Base-by-base conservation (phyloP, 2,113 vertebrate genomes). In the Heterotilapia buettikoferi region DNA sequence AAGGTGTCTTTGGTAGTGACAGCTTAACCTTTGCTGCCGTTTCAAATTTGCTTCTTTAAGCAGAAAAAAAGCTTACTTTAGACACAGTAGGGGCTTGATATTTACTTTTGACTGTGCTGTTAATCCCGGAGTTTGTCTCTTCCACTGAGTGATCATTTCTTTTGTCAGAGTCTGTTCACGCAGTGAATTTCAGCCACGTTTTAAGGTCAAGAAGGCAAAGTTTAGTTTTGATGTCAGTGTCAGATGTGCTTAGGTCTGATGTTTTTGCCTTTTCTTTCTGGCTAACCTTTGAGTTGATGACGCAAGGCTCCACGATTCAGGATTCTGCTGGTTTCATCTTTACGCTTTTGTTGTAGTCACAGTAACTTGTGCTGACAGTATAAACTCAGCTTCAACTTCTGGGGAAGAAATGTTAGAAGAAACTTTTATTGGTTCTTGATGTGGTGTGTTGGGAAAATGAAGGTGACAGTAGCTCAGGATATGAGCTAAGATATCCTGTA, bases 181-280 rank as follows among this genome's bases (percentile, higher is more conserved):
- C 5, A 56, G 53, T 24, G 53, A 71, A 87, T 73, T 89, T 78
- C 54, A 84, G 81, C 88, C 78, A 56, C 8, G 43, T 84, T 87
- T 83, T 53, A 86, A 82, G 82, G 50, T 90, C 82, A 80, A 29
- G 54, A 16, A 56, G 45, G 45, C 73, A 86, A 59, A 59, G 54
- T 87, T 84, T 18, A 14, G 56, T 80, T 88, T 73, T 87, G 87
- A 83, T 83, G 13, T 83, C 82, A 66, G 11, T n/a, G 84, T 85
- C 89, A 85, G 3, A 79, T 83, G 26, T 91, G 71, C 90, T 92
- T 89, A 80, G 80, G 21, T 12, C 0, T 66, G 50, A 56, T 54
- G 82, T 85, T 73, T 66, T 33, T 78, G 45, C 73, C 45, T 78
- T 31, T 50, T 52, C n/a, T 53, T 68, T 40, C 38, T 82, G 80